Conservation (phyloP, 2,888 invertebrate species). For the Exephanes ischioxanthus region DNA sequence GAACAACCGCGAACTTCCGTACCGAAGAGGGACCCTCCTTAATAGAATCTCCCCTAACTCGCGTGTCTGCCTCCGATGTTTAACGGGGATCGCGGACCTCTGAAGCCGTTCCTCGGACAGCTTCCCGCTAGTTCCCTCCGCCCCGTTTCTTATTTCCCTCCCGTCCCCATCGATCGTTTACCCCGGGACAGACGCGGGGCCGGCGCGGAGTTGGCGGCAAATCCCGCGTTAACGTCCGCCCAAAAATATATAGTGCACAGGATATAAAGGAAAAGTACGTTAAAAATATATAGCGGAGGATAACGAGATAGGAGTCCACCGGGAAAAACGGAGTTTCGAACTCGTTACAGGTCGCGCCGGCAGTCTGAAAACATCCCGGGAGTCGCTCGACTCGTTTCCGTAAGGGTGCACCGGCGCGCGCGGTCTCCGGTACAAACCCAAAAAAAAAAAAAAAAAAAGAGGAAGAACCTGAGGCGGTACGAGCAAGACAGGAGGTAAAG, state of each 20-base stretch:
- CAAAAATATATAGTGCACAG: conserved; percentile 21
- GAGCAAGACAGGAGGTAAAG: conserved; percentile 6
- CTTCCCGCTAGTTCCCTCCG: conserved; percentile 17
- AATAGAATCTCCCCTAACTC: background rate
- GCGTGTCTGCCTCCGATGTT: conserved; percentile 2
- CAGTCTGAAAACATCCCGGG: background rate
- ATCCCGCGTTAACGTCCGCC: conserved; percentile 15
- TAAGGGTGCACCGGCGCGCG: background rate
- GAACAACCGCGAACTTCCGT: background rate
- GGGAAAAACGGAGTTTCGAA: conserved; percentile 71
- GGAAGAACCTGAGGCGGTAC: background rate
- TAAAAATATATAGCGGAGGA: conserved; percentile 67
- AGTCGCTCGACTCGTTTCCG: conserved; percentile 10
- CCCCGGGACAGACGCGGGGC: conserved; percentile 1
- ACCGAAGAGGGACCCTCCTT: background rate
- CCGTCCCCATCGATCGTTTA: conserved; percentile 57
- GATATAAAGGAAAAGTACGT: conserved; percentile 54
- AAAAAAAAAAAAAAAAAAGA: background rate
- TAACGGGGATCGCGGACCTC: background rate
- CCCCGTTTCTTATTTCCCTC: conserved; percentile 35
- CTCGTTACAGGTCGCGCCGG: conserved; percentile 65
- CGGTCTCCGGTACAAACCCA: no score
- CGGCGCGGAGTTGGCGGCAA: conserved; percentile 4
- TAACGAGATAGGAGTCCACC: conserved; percentile 70
- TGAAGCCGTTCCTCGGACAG: conserved; percentile 1